A percentile compares a stretch with the other conserved stretches of the same genome.
phyloP scores from a whole-genome alignment of 2,113 vertebrate genomes.

The Nycticorax nycticorax region DNA sequence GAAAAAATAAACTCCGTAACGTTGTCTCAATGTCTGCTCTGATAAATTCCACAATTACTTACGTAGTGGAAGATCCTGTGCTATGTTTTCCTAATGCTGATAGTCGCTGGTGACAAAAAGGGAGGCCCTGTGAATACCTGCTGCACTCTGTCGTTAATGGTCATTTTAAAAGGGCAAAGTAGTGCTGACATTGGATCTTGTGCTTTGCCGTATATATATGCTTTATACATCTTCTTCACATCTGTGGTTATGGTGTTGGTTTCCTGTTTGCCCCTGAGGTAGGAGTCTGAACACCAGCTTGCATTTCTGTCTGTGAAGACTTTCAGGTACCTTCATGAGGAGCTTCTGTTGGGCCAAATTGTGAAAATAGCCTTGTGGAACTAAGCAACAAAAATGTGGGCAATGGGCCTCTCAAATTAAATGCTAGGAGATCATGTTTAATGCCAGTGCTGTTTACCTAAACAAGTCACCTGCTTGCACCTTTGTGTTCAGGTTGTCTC shows the following conservation, averaged over 20 bases:
- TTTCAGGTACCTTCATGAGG: background rate
- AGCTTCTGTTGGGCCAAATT: background rate
- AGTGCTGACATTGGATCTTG: background rate
- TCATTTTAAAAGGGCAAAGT: background rate
- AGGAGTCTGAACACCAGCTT: background rate
- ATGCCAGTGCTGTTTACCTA: background rate
- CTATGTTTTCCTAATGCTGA: background rate
- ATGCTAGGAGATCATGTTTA: background rate
- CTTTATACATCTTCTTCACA: background rate
- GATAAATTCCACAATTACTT: background rate
- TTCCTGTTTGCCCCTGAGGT: background rate
- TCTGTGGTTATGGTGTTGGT: background rate
- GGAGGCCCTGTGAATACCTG: background rate
- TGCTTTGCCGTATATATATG: rapidly evolving
- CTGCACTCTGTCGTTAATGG: background rate
- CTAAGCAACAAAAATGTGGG: background rate
- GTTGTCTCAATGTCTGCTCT: background rate
- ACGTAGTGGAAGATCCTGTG: rapidly evolving
- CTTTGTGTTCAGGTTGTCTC: background rate
- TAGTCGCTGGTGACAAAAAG: background rate
- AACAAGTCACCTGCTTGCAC: background rate
- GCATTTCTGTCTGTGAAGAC: background rate
- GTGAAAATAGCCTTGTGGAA: background rate
- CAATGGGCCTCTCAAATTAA: background rate
- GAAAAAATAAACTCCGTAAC: background rate